These are phyloP conservation scores for Sciurus niger DNA, from an alignment of 2,113 vertebrate species.

Conservation along the genomic window DNA sequence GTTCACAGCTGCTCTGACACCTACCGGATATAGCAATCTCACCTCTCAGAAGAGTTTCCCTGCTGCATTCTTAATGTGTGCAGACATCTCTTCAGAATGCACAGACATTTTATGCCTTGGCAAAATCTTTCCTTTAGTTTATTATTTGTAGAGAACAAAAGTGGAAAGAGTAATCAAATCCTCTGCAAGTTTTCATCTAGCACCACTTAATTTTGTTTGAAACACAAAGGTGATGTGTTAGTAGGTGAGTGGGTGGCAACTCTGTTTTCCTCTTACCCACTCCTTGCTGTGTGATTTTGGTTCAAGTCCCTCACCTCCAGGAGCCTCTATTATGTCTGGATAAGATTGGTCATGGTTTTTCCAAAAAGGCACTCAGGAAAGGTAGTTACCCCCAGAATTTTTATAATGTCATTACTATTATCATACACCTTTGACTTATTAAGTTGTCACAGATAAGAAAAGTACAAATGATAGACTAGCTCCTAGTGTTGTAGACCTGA, in stretches of 20 bases:
- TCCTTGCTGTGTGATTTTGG: background rate
- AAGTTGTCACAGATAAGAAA: background rate
- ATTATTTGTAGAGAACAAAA: constrained; percentile 34
- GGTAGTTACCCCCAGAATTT: background rate
- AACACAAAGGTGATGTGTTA: background rate
- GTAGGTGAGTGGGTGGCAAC: background rate
- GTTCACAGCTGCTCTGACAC: background rate
- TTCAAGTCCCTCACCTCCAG: background rate
- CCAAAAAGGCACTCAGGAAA: background rate
- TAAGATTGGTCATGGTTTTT: background rate
- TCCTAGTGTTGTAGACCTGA: background rate
- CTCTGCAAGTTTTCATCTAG: constrained; percentile 17
- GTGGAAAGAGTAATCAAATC: background rate
- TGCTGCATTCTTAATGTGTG: background rate
- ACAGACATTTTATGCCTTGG: constrained; percentile 45
- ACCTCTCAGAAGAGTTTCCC: constrained; percentile 10
- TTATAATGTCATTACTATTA: background rate
- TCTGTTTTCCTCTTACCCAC: background rate
- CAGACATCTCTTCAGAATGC: constrained; percentile 26
- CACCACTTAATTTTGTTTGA: constrained; percentile 59
- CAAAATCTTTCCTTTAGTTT: background rate
- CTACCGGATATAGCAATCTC: constrained; percentile 29
- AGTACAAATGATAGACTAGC: background rate
- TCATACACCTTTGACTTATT: background rate
- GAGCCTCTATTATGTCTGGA: background rate